Evolutionary conservation across 1,140 invertebrate species (phyloP).

Genomic region (Drosophila biarmipes): DNA sequence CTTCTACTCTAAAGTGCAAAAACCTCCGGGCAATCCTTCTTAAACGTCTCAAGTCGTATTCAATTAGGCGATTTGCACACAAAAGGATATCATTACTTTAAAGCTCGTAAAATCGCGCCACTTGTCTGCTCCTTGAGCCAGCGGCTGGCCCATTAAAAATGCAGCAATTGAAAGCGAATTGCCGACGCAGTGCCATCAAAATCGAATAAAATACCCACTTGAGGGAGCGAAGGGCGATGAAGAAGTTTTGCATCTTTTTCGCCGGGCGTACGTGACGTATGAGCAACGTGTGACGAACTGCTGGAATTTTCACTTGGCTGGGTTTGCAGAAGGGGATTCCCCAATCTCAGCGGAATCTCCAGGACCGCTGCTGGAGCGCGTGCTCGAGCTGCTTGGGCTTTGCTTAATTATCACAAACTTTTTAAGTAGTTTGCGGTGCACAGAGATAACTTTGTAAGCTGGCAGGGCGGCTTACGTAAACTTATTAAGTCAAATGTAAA

Average conservation of each 20-base stretch:
- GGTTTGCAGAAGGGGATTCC: background rate
- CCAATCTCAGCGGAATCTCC: slow-evolving; percentile 24
- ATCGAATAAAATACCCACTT: slow-evolving; percentile 59
- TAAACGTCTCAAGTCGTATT: background rate
- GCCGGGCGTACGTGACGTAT: slow-evolving; percentile 64
- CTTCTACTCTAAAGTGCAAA: too few relatives aligned
- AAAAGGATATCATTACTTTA: slow-evolving; percentile 18
- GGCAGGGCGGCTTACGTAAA: slow-evolving; percentile 53
- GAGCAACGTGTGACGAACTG: slow-evolving; percentile 49
- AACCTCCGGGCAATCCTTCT: background rate
- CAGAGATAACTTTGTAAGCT: slow-evolving; percentile 71
- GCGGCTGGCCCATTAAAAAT: slow-evolving; percentile 65
- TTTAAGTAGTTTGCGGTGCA: slow-evolving; percentile 77
- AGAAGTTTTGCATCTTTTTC: slow-evolving; percentile 34
- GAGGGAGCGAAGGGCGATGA: slow-evolving; percentile 34
- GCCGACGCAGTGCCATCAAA: slow-evolving; percentile 68
- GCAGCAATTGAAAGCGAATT: slow-evolving; percentile 77
- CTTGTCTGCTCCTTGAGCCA: slow-evolving; percentile 3
- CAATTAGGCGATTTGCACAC: slow-evolving; percentile 10
- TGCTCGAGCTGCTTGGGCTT: slow-evolving; percentile 66
- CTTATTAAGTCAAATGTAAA: slow-evolving; percentile 82
- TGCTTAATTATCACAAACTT: slow-evolving; percentile 79
- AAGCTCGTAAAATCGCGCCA: slow-evolving; percentile 25
- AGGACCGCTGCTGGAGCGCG: slow-evolving; percentile 16
- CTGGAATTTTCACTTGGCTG: slow-evolving; percentile 10